These are phyloP conservation scores for Tenthredo livida DNA, from an alignment of 2,888 invertebrate species.

Conservation along the genomic window DNA sequence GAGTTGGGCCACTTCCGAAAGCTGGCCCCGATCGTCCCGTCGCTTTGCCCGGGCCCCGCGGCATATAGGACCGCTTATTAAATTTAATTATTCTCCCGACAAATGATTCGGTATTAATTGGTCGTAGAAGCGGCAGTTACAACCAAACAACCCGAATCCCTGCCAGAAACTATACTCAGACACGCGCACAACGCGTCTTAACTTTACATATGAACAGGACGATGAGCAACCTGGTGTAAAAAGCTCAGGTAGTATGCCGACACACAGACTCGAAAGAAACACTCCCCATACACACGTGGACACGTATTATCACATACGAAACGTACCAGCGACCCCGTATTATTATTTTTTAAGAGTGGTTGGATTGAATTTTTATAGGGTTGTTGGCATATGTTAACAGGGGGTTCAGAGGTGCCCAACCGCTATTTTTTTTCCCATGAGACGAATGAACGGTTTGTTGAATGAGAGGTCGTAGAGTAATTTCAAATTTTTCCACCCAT, in stretches of 20 bases:
- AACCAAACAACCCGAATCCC: conserved; percentile 37
- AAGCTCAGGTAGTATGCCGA: conserved; percentile 17
- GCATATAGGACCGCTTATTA: conserved; percentile 55
- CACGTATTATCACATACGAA: neutral
- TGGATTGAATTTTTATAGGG: conserved; percentile 74
- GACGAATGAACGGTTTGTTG: conserved; percentile 16
- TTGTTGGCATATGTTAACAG: conserved; percentile 64
- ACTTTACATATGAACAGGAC: neutral
- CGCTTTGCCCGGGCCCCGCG: neutral
- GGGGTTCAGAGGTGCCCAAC: conserved; percentile 67
- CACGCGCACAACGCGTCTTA: conserved; percentile 28
- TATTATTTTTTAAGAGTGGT: conserved; percentile 73
- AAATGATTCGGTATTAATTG: conserved; percentile 60
- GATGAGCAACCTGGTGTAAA: neutral
- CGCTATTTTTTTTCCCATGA: neutral
- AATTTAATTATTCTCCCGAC: conserved; percentile 60
- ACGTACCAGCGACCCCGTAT: conserved; percentile 63
- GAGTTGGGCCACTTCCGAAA: conserved; percentile 38
- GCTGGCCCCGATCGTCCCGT: neutral
- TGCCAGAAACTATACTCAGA: conserved; percentile 18
- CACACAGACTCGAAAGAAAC: neutral
- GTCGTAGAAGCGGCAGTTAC: conserved; percentile 54
- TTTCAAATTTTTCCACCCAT: neutral
- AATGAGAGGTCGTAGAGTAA: neutral
- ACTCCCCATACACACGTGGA: neutral